Percentiles rank a stretch among this genome's conserved stretches.
Evolutionary conservation across 2,113 vertebrate species (phyloP).

Genomic region (Spheniscus mendiculus): DNA sequence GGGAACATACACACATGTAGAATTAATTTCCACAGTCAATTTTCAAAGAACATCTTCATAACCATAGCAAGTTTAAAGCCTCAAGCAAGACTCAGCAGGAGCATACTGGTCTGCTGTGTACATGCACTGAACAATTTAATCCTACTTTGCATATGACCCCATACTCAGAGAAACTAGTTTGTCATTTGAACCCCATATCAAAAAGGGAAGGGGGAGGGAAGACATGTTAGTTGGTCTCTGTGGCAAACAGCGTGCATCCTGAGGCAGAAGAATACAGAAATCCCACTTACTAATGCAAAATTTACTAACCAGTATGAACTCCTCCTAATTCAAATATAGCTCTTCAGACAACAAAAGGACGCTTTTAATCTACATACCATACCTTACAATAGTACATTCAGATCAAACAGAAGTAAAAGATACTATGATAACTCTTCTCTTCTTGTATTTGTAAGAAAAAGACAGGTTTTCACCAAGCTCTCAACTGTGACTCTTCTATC

Average conservation of each 20-base stretch:
- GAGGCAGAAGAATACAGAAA: neutral
- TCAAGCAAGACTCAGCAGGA: neutral
- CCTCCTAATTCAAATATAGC: neutral
- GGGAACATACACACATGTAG: accelerated
- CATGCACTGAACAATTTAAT: neutral
- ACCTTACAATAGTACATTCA: neutral
- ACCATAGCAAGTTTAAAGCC: neutral
- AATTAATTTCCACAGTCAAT: neutral
- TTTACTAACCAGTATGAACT: neutral
- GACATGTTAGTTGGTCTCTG: neutral
- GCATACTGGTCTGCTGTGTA: neutral
- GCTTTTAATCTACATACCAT: neutral
- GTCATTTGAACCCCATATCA: neutral
- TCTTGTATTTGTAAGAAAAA: neutral
- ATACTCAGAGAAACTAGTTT: neutral
- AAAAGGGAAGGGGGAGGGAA: neutral
- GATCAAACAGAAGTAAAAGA: neutral
- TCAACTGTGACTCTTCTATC: neutral
- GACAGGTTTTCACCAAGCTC: neutral
- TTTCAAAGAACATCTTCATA: constrained; percentile 9
- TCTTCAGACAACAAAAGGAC: neutral
- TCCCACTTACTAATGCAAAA: neutral
- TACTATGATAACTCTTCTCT: neutral
- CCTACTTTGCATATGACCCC: neutral
- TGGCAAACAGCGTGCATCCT: neutral